Base-by-base conservation (phyloP, 2,888 invertebrate species). In the Lasioglossum oenotherae region DNA sequence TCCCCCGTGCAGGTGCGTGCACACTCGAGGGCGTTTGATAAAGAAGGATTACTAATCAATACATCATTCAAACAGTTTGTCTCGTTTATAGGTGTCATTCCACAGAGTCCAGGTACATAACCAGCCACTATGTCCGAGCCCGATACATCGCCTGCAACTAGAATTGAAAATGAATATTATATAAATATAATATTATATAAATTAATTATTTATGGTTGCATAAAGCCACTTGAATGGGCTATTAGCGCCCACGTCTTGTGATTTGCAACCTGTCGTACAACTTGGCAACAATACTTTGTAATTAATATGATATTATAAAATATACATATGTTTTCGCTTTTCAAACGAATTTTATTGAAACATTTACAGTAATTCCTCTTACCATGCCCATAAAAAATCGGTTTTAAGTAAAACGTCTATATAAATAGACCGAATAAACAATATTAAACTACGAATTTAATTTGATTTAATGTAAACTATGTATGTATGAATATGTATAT, bases 1-100 rank as follows among this genome's bases (percentile, higher is more conserved):
- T 81, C 90, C 0, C 89, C 90, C 0, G 80, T 80, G 1, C 96
- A 96, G n/a, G 88, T 80, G 4, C 96, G 91, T 12, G 88, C 88
- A 44, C 88, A 88, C 6, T 88, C 81, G 2, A 72, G 67, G 16
- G 88, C 41, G 38, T 73, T 87, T 2, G 83, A 80, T 31, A 88
- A 64, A 4, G 10, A 12, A 1, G 38, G 1, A 69, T 85, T 27
- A 10, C 4, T 1, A 14, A 4, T 23, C 14, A 85, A 41, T n/a
- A 69, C 76, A 1, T 67, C 6, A 4, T 64, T 76, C 16, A 38
- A 12, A 86, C 87, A 78, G 60, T 31, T n/a, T 1, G 23, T 44
- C n/a, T 12, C 1, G 31, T 79, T 31, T 31, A 79, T n/a, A 8
- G 57, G 2, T 19, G 72, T 0, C 78, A 79, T 79, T 6, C 73